Conservation (phyloP, 2,113 vertebrate genomes). For the Indri indri region DNA sequence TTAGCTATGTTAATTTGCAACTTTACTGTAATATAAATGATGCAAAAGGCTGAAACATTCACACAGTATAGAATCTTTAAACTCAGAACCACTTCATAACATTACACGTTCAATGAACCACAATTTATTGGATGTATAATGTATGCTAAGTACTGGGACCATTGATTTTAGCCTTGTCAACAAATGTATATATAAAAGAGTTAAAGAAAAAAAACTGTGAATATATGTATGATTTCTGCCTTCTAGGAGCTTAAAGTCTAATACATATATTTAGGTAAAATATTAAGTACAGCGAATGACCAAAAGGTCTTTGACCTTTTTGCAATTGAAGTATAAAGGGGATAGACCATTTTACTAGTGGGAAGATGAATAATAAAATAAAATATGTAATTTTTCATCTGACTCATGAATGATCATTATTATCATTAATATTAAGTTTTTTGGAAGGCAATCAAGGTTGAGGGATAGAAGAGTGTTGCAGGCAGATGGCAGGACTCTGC, state of each 20-base stretch:
- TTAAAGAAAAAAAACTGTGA: background rate
- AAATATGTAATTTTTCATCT: background rate
- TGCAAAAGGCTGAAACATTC: background rate
- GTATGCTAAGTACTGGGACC: background rate
- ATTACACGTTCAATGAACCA: background rate
- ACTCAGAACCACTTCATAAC: background rate
- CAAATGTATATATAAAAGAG: background rate
- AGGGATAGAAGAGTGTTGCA: background rate
- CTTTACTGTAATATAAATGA: background rate
- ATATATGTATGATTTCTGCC: background rate
- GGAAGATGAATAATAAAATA: background rate
- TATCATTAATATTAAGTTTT: background rate
- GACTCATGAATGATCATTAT: background rate
- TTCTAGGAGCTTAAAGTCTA: background rate
- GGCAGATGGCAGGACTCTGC: background rate
- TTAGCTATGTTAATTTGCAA: background rate
- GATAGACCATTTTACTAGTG: background rate
- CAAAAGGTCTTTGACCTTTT: background rate
- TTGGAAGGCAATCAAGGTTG: background rate
- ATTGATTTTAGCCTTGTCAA: background rate
- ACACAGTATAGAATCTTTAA: background rate
- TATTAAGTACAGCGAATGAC: background rate
- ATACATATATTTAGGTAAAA: background rate
- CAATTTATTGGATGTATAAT: background rate
- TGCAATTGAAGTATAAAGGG: background rate